Evolutionary conservation across 1,140 invertebrate species (phyloP).

Genomic region (Papilio dardanus): DNA sequence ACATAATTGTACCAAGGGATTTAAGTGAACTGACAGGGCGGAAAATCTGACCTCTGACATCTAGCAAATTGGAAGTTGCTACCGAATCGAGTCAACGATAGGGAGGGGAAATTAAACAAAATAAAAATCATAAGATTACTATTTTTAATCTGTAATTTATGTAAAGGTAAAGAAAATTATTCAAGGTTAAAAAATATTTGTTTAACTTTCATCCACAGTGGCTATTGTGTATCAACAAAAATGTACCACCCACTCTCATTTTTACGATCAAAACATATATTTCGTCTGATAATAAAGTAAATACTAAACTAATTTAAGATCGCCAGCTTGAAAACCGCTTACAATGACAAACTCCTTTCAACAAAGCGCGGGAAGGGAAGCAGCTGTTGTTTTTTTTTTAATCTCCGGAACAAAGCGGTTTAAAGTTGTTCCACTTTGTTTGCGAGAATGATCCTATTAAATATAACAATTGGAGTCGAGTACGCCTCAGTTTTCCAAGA

Average conservation of each 20-base stretch:
- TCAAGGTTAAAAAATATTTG: not conserved
- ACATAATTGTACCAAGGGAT: not conserved
- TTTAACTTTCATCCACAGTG: not conserved
- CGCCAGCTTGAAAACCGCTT: slow-evolving; percentile 20
- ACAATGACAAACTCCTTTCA: slow-evolving; percentile 23
- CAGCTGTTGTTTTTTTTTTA: slow-evolving; percentile 29
- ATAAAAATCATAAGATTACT: not conserved
- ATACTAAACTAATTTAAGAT: not conserved
- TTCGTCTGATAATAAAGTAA: not conserved
- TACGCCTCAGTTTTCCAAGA: slow-evolving; percentile 9
- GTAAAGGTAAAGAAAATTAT: no score
- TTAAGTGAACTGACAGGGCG: not conserved
- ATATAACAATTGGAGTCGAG: slow-evolving; percentile 5
- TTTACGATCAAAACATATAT: slow-evolving; percentile 12
- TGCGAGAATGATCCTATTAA: slow-evolving; percentile 28
- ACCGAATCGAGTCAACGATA: not conserved
- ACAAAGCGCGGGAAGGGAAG: not conserved
- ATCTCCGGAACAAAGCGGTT: slow-evolving; percentile 3
- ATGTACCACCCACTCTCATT: not conserved
- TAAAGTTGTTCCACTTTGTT: slow-evolving; percentile 28
- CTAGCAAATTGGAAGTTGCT: slow-evolving; percentile 15
- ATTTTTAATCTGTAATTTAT: not conserved
- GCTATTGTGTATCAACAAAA: not conserved
- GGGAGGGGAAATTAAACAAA: not conserved
- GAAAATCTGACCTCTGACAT: slow-evolving; percentile 14